Evolutionary conservation across 2,888 invertebrate genomes (phyloP), one percentile per base, ranked within the genome.

Genomic region (Phyllotreta striolata): DNA sequence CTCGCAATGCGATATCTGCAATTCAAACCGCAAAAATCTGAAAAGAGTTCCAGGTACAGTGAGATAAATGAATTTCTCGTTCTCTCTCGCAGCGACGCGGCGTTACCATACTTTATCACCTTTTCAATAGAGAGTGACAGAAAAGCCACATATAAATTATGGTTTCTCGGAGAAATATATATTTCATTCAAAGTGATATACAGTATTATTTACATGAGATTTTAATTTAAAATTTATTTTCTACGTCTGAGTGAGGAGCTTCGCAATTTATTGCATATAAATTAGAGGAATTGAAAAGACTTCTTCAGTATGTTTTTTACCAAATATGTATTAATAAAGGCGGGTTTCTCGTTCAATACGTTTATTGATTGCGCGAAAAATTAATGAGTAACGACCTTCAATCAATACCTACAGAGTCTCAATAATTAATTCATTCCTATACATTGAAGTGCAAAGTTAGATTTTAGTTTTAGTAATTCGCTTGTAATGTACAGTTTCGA

Each of bases 171-270:
- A 52, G 62, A 65, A 62, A 65, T 58, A 54, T 58, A 54, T 62
- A 58, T 58, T 64, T 46, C 56, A 58, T 62, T 65, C 65, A 40
- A 62, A 58, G 62, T 65, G 65, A 65, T 65, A 62, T 55, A 65
- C 65, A 62, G 65, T 65, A 65, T 65, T 65, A 65, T 65, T 65
- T 65, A 65, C 65, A 65, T 65, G 62, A 58, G 58, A 65, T 58
- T 65, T 65, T 62, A 65, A 65, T 62, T 65, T 65, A 41, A 65
- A 65, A 65, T 62, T 62, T 62, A 58, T 62, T 65, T 58, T 57
- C 58, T 43, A 54, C 40, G 55, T 55, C 57, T 44, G 58, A 58
- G 40, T 55, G 62, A n/a, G 55, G 55, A 55, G 65, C 62, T 64
- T 64, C 55, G 51, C 64, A 60, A 64, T 64, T 64, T 64, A 64